Percentiles rank a stretch among this genome's conserved stretches.
Conservation (phyloP, 1,140 invertebrate genomes). For the Propsilocerus akamusi region DNA sequence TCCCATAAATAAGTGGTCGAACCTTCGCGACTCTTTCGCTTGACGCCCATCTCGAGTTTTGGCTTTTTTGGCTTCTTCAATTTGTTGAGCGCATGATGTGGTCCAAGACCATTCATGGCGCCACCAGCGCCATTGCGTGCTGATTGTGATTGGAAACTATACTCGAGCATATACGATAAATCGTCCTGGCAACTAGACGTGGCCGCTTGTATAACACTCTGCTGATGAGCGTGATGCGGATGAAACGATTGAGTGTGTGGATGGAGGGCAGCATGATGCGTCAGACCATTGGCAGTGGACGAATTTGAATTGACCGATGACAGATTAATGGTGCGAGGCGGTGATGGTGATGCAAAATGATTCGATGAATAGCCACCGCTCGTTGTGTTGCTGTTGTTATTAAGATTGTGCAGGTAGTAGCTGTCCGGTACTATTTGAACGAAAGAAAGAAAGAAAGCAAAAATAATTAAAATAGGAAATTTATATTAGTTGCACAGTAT, state of each 20-base stretch:
- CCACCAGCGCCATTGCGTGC: conserved; percentile 56
- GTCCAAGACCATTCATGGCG: conserved; percentile 60
- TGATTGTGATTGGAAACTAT: conserved; percentile 63
- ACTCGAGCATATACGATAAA: conserved; percentile 57
- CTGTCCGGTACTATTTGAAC: conserved; percentile 17
- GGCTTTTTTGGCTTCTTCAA: conserved; percentile 56
- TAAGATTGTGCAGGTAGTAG: conserved; percentile 14
- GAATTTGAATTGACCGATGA: not conserved
- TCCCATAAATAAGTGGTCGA: conserved; percentile 98
- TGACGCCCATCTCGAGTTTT: conserved; percentile 43
- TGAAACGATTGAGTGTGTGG: conserved; percentile 17
- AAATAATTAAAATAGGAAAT: not conserved
- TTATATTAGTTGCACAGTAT: not conserved
- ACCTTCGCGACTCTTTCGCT: conserved; percentile 84
- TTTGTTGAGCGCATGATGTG: conserved; percentile 41
- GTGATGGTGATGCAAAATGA: conserved; percentile 22
- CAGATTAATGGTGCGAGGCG: conserved; percentile 11
- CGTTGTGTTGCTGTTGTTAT: conserved; percentile 2
- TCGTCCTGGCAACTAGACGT: conserved; percentile 64
- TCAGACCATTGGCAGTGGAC: conserved; percentile 12
- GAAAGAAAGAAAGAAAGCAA: not conserved
- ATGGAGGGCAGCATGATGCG: conserved; percentile 15
- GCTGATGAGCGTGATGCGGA: conserved; percentile 27
- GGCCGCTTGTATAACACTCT: conserved; percentile 56
- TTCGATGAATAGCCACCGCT: conserved; percentile 13